These are phyloP conservation scores for Pangasius larnaudii DNA, from an alignment of 2,797 vertebrate genomes.

Conservation along the genomic window DNA sequence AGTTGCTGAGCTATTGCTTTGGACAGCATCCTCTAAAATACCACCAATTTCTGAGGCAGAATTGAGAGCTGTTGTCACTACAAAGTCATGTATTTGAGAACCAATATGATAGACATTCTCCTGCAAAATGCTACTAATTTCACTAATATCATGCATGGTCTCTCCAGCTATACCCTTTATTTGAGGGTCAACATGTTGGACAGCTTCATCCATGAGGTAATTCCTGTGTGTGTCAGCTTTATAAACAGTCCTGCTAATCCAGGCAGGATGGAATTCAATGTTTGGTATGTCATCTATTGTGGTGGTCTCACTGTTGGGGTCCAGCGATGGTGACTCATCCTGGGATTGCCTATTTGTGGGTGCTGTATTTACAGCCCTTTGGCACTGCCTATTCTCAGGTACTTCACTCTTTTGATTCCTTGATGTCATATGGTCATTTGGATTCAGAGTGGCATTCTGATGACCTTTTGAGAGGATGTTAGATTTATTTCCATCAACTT, in stretches of 20 bases:
- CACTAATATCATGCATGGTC: too few species aligned
- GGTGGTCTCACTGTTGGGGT: neutral
- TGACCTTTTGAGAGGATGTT: neutral
- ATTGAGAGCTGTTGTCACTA: too few species aligned
- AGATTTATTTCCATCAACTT: neutral
- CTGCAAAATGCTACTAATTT: neutral
- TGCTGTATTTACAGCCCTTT: neutral
- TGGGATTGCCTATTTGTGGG: neutral
- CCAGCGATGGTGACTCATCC: constrained; percentile 5
- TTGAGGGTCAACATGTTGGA: neutral
- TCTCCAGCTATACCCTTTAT: neutral
- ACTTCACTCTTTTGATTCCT: neutral
- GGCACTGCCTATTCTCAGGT: neutral
- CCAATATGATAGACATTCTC: neutral
- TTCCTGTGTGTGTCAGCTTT: constrained; percentile 3
- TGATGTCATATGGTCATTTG: neutral
- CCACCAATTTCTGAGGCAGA: neutral
- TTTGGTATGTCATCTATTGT: constrained; percentile 21
- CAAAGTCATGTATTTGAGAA: neutral
- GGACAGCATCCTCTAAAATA: neutral
- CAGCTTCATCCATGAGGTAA: neutral
- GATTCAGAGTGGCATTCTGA: neutral
- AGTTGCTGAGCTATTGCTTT: neutral
- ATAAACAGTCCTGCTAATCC: neutral
- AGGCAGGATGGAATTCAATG: neutral